These are phyloP conservation scores for Rhogogaster chlorosoma DNA, from an alignment of 2,888 invertebrate genomes.

Conservation along the genomic window DNA sequence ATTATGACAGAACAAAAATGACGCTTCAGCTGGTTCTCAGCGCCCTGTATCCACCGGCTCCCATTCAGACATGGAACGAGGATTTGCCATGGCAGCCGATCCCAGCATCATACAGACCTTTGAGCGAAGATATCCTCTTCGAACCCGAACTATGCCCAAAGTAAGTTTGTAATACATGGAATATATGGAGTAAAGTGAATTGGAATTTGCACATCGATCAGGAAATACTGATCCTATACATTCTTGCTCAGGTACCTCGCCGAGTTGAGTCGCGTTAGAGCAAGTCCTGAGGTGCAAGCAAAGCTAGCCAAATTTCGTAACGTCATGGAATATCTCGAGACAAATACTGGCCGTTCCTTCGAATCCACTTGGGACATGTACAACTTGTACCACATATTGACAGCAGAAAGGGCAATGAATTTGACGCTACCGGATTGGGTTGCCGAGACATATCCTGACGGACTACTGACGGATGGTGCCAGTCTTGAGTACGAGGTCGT, in stretches of 20 bases:
- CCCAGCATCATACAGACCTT: constrained; percentile 73
- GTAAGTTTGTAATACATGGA: constrained; percentile 44
- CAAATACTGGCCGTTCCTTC: constrained; percentile 58
- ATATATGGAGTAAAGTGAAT: neutral
- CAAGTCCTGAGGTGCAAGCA: constrained; percentile 54
- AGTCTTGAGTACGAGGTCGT: constrained; percentile 80
- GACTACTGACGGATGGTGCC: constrained; percentile 79
- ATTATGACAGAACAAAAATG: constrained; percentile 87
- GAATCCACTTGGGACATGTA: constrained; percentile 57
- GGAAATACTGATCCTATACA: neutral
- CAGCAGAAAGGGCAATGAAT: constrained; percentile 78
- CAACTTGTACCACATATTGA: constrained; percentile 66
- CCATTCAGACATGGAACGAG: constrained; percentile 81
- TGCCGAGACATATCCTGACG: constrained; percentile 78
- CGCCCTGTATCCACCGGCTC: constrained; percentile 84
- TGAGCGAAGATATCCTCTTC: constrained; percentile 61
- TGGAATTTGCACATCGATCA: neutral
- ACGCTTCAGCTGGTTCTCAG: constrained; percentile 85
- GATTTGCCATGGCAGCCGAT: constrained; percentile 85
- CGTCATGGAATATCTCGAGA: constrained; percentile 61
- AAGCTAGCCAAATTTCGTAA: constrained; percentile 33
- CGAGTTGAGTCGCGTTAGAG: constrained; percentile 61
- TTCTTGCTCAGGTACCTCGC: constrained; percentile 59
- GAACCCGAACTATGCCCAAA: constrained; percentile 63
- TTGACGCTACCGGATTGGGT: constrained; percentile 81